Percentiles rank a stretch among this genome's conserved stretches.
phyloP scores from a whole-genome alignment of 2,888 invertebrate species.

The Eupithecia insigniata region DNA sequence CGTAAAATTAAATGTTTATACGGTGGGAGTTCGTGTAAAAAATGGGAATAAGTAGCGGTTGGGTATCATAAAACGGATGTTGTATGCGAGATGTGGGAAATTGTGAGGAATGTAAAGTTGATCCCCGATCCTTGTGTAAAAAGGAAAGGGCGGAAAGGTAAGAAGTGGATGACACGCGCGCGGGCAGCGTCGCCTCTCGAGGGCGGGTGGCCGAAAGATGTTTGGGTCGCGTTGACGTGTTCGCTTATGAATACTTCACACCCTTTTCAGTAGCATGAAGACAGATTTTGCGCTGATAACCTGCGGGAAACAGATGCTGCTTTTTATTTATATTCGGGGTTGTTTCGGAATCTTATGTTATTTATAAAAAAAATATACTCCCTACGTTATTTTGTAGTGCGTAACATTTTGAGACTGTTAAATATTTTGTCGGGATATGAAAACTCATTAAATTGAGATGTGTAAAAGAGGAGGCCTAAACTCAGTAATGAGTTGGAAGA shows the following conservation, averaged over 20 bases:
- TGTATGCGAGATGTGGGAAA: conserved; percentile 52
- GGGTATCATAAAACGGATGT: conserved; percentile 52
- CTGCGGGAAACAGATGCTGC: conserved; percentile 56
- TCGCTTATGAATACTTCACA: conserved; percentile 73
- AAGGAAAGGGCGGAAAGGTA: conserved; percentile 58
- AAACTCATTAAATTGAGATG: neutral
- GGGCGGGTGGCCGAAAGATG: conserved; percentile 68
- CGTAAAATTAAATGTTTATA: conserved; percentile 47
- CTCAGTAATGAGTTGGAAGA: neutral
- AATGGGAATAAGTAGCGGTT: conserved; percentile 49
- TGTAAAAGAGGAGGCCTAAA: neutral
- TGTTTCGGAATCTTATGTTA: neutral
- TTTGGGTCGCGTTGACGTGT: conserved; percentile 72
- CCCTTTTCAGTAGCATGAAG: conserved; percentile 58
- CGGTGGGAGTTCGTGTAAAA: conserved; percentile 42
- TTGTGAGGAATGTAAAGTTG: conserved; percentile 56
- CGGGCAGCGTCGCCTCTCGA: conserved; percentile 62
- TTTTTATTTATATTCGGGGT: conserved; percentile 48
- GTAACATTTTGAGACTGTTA: neutral
- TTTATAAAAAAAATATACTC: neutral
- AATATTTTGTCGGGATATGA: neutral
- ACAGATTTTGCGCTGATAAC: conserved; percentile 61
- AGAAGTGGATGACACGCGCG: conserved; percentile 70
- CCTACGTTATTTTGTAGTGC: neutral
- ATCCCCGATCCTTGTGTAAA: conserved; percentile 44